These are phyloP conservation scores for Oncorhynchus mykiss DNA, from an alignment of 2,113 vertebrate genomes.

Conservation along the genomic window DNA sequence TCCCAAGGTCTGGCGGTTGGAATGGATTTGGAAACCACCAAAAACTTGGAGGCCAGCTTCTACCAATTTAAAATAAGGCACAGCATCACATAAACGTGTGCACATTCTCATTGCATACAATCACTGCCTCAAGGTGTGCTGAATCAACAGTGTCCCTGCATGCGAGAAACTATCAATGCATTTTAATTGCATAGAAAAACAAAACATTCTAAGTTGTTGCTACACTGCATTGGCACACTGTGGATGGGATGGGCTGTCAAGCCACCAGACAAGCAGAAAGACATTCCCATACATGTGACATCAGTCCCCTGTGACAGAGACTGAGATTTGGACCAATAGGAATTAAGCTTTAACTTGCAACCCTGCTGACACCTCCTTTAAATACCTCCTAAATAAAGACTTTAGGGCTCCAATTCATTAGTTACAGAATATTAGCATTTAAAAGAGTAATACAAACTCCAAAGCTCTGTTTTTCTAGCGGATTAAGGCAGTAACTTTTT, in stretches of 20 bases:
- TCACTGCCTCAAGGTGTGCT: background rate
- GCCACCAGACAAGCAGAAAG: constrained; percentile 3
- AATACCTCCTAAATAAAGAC: constrained; percentile 60
- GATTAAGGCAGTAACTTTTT: constrained; percentile 26
- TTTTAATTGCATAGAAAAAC: background rate
- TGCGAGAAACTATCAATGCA: constrained; percentile 9
- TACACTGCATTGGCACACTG: background rate
- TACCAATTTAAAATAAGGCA: constrained; percentile 34
- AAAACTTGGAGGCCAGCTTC: constrained; percentile 10
- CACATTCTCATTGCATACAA: constrained; percentile 18
- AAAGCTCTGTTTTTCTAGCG: constrained; percentile 37
- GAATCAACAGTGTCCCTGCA: constrained; percentile 9
- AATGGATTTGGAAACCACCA: constrained; percentile 21
- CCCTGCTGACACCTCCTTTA: constrained; percentile 35
- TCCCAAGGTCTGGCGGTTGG: constrained; percentile 40
- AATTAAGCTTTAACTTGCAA: constrained; percentile 12
- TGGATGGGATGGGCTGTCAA: constrained; percentile 6
- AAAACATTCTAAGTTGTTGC: background rate
- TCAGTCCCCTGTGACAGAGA: background rate
- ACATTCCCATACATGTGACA: background rate
- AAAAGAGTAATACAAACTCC: constrained; percentile 41
- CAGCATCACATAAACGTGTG: constrained; percentile 31
- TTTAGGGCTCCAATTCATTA: constrained; percentile 69
- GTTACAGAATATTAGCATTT: constrained; percentile 55
- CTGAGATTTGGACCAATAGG: background rate